Evolutionary conservation across 2,888 invertebrate species (phyloP).

Genomic region (Tillus elongatus): DNA sequence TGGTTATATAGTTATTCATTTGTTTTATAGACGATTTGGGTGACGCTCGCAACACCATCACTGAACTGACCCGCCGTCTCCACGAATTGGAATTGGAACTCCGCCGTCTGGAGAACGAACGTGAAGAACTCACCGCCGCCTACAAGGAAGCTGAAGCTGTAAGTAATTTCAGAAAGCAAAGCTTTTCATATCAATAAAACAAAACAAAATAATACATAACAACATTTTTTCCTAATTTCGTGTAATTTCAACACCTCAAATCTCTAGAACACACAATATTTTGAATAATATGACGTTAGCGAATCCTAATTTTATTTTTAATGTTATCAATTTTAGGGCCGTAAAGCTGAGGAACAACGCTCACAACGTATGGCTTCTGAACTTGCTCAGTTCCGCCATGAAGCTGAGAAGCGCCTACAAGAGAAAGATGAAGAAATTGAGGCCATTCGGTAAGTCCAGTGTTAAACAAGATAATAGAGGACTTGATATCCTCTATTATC

Average conservation of each 20-base stretch:
- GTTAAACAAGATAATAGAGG: not conserved
- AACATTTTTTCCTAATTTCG: no score
- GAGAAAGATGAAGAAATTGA: slow-evolving; percentile 99
- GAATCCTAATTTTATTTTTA: no score
- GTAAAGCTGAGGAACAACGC: slow-evolving; percentile 96
- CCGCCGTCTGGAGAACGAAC: slow-evolving; percentile 96
- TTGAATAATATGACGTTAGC: slow-evolving; percentile 4
- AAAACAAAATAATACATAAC: no score
- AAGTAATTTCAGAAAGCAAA: no score
- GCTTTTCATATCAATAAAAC: no score
- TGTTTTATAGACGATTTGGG: slow-evolving; percentile 75
- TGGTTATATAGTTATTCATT: no score
- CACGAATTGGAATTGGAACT: slow-evolving; percentile 96
- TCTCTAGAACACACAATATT: no score
- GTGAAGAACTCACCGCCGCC: slow-evolving; percentile 95
- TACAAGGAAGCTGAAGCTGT: slow-evolving; percentile 98
- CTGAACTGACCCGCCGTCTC: slow-evolving; percentile 92
- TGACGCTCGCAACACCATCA: slow-evolving; percentile 87
- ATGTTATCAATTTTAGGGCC: slow-evolving; percentile 53
- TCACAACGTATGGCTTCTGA: slow-evolving; percentile 88
- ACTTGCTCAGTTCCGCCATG: slow-evolving; percentile 88
- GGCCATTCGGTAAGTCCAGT: slow-evolving; percentile 75
- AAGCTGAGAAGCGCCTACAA: slow-evolving; percentile 91
- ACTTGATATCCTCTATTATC: no score
- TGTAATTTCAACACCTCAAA: no score